Conservation (phyloP, 1,140 invertebrate species). For the Drosophila orena region DNA sequence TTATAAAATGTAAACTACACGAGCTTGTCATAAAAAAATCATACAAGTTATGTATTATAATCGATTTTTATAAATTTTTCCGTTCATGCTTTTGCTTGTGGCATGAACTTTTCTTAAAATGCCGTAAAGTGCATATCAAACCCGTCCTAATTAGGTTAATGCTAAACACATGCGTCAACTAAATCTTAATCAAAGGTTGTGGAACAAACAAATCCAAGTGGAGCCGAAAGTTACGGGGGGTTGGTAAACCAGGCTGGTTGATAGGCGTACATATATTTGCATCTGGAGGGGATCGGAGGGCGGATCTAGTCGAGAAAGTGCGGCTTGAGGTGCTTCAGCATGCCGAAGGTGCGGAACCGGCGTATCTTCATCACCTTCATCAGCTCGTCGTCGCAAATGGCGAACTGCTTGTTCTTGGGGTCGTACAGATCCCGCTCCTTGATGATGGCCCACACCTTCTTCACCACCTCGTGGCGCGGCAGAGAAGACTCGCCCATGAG, state of each 20-base stretch:
- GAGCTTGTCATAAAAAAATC: constrained; percentile 54
- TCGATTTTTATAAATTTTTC: constrained; percentile 4
- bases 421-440: constrained; percentile 97
- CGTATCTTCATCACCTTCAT: constrained; percentile 95
- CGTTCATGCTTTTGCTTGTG: constrained; percentile 1
- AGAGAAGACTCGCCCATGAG: constrained; percentile 94
- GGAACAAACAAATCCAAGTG: constrained; percentile 39
- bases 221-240: constrained; percentile 54
- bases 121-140: constrained; percentile 72
- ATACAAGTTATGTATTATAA: constrained; percentile 40
- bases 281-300: constrained; percentile 56
- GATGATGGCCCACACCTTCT: constrained; percentile 96
- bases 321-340: constrained; percentile 97
- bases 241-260: constrained; percentile 31
- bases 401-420: constrained; percentile 97
- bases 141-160: constrained; percentile 70
- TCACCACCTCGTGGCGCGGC: constrained; percentile 96
- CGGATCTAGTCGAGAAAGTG: constrained; percentile 91
- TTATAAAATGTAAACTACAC: constrained; percentile 68
- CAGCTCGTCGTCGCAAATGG: constrained; percentile 96
- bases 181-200: constrained; percentile 54
- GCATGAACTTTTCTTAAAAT: constrained; percentile 64
- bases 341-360: constrained; percentile 95
- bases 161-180: constrained; percentile 63
- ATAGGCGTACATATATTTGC: constrained; percentile 45